phyloP scores from a whole-genome alignment of 2,797 vertebrate genomes.

The Austrolebias charrua region DNA sequence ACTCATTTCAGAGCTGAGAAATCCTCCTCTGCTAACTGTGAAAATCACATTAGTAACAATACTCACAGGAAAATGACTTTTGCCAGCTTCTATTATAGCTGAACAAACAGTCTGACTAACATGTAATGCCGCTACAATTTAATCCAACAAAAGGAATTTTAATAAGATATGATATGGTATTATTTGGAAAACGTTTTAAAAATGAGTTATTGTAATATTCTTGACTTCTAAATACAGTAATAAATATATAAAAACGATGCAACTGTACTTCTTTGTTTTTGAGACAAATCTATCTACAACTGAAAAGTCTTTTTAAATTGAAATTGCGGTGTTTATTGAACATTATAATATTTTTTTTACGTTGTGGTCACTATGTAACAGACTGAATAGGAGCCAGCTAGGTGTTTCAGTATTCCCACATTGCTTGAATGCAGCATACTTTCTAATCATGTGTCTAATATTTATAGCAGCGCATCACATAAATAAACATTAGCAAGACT shows the following conservation, averaged over 20 bases:
- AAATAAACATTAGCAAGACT: too few species aligned
- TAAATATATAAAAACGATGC: background rate
- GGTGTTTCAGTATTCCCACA: too few species aligned
- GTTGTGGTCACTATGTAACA: too few species aligned
- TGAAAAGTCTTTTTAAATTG: too few species aligned
- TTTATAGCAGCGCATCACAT: too few species aligned
- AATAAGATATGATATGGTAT: background rate
- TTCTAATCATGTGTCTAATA: too few species aligned
- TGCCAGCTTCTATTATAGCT: background rate
- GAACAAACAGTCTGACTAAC: background rate
- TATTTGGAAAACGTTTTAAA: background rate
- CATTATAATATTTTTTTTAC: background rate
- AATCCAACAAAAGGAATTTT: background rate
- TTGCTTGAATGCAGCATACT: too few species aligned
- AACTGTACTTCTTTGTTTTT: background rate
- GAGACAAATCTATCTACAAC: too few species aligned
- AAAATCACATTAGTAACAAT: constrained; percentile 2
- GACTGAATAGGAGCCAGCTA: too few species aligned
- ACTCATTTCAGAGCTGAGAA: constrained; percentile 30
- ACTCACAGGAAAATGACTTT: background rate
- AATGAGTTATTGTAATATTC: too few species aligned
- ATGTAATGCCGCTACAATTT: background rate
- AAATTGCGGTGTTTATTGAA: too few species aligned
- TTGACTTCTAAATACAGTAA: background rate
- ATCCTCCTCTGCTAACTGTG: background rate